Percentiles rank a stretch among this genome's conserved stretches.
phyloP scores from a whole-genome alignment of 2,113 vertebrate genomes.

The Embiotoca jacksoni region DNA sequence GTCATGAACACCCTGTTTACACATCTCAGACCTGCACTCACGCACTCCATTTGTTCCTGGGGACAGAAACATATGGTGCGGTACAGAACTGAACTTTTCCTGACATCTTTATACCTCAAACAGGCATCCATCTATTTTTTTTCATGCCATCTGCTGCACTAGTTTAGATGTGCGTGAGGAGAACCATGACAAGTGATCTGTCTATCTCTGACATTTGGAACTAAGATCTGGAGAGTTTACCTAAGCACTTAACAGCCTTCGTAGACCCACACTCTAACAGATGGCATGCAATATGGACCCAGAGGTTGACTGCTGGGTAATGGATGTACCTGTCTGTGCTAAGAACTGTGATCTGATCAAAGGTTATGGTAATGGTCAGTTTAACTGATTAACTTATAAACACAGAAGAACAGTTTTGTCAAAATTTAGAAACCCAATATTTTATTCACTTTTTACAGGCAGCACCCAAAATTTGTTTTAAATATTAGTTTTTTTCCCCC shows the following conservation, averaged over 20 bases:
- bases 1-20: constrained; percentile 13
- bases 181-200: constrained; percentile 57
- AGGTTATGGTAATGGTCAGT: constrained; percentile 36
- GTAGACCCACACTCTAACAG: constrained; percentile 54
- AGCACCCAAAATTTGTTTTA: neutral
- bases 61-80: constrained; percentile 66
- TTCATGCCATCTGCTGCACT: constrained; percentile 68
- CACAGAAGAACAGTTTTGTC: neutral
- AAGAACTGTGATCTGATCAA: constrained; percentile 41
- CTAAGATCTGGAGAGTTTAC: constrained; percentile 56
- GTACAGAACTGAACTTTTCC: constrained; percentile 53
- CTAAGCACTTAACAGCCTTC: constrained; percentile 45
- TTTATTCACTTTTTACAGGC: neutral
- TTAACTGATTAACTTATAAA: neutral
- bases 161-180: constrained; percentile 54
- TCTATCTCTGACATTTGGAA: constrained; percentile 60
- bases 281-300: constrained; percentile 66
- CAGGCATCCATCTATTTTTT: constrained; percentile 54
- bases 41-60: constrained; percentile 17
- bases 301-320: constrained; percentile 57
- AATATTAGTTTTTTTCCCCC: neutral
- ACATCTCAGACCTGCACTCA: constrained; percentile 23
- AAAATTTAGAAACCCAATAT: neutral
- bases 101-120: constrained; percentile 57
- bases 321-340: constrained; percentile 52